Evolutionary conservation across 2,113 vertebrate species (phyloP).

Genomic region (Gymnorhina tibicen): DNA sequence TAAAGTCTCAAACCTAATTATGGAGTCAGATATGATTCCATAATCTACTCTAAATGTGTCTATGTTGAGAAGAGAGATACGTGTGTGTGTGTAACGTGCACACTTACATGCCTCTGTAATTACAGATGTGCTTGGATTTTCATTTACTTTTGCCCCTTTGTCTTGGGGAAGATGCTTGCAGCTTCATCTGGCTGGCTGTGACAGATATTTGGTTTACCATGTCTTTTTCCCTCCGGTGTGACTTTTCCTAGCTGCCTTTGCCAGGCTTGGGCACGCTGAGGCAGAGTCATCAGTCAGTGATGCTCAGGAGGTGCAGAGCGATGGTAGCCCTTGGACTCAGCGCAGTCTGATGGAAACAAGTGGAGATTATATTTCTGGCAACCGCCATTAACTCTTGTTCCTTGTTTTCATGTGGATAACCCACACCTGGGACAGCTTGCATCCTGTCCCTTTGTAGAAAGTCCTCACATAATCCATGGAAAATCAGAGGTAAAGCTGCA

Average conservation of each 20-base stretch:
- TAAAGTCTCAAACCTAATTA: conserved; percentile 50
- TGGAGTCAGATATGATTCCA: conserved; percentile 39
- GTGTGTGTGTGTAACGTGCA: not conserved
- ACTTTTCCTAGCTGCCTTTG: not conserved
- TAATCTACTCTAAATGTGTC: conserved; percentile 36
- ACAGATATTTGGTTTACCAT: not conserved
- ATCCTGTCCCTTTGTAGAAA: not conserved
- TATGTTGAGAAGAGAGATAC: not conserved
- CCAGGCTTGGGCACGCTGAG: fast-evolving
- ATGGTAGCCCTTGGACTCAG: not conserved
- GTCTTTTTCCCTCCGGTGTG: not conserved
- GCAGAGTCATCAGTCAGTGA: not conserved
- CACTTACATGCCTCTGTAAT: not conserved
- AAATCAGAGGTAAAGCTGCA: not conserved
- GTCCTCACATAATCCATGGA: not conserved
- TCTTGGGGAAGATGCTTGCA: not conserved
- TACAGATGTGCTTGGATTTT: not conserved
- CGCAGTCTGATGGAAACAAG: not conserved
- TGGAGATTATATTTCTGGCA: not conserved
- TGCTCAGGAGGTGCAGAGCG: not conserved
- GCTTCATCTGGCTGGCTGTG: not conserved
- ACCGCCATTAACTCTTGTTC: not conserved
- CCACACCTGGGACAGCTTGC: not conserved
- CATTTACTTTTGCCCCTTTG: conserved; percentile 7
- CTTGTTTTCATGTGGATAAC: not conserved